Evolutionary conservation across 2,888 invertebrate genomes (phyloP).

Genomic region (Monopis laevigella): DNA sequence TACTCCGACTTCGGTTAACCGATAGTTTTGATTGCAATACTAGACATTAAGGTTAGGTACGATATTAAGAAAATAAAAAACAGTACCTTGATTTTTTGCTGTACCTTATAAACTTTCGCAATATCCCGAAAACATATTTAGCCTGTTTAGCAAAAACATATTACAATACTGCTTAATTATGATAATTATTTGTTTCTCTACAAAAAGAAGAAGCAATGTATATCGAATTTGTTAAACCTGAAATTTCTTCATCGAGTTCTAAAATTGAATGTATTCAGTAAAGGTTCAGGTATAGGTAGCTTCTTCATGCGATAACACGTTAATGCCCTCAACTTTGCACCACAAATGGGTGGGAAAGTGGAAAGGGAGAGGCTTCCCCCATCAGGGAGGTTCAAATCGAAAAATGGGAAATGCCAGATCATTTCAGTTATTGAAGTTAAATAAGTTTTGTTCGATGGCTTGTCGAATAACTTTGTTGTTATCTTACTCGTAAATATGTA

Average conservation of each 20-base stretch:
- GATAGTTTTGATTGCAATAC: constrained; percentile 48
- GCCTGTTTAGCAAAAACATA: too few species aligned
- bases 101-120: too few species aligned
- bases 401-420: constrained; percentile 63
- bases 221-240: too few species aligned
- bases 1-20: constrained; percentile 42
- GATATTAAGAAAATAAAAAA: too few species aligned
- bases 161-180: background rate
- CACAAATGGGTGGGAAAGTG: constrained; percentile 33
- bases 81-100: too few species aligned
- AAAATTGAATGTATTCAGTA: constrained; percentile 4
- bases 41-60: too few species aligned
- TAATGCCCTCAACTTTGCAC: constrained; percentile 69
- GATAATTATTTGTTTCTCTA: background rate
- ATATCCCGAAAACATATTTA: too few species aligned
- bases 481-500: too few species aligned
- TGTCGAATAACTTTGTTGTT: too few species aligned
- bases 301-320: constrained; percentile 63
- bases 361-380: constrained; percentile 18
- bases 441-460: constrained; percentile 57
- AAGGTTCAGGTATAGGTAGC: constrained; percentile 23
- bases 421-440: constrained; percentile 61
- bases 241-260: background rate
- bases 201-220: background rate
- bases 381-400: constrained; percentile 32